Conservation (phyloP, 2,797 vertebrate genomes). For the Sebastiscus albofasciatus region DNA sequence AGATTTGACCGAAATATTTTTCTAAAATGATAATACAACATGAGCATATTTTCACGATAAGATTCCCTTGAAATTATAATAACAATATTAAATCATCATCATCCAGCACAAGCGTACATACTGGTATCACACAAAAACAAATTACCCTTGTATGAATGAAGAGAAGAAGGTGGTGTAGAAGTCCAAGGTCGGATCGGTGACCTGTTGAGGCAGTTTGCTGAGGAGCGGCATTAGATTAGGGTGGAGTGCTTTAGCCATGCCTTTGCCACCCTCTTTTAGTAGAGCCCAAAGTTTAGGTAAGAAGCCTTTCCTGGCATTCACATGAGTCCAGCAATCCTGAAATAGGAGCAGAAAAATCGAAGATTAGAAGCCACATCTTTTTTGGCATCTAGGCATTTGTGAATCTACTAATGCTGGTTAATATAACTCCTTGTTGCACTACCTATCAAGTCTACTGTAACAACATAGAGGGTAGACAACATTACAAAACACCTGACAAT, state of each 20-base stretch:
- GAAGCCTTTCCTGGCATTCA: slow-evolving; percentile 92
- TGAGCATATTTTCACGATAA: background rate
- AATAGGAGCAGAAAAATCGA: background rate
- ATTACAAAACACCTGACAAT: background rate
- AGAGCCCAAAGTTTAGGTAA: slow-evolving; percentile 92
- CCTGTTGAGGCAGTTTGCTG: slow-evolving; percentile 88
- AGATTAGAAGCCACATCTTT: background rate
- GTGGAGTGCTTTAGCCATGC: slow-evolving; percentile 90
- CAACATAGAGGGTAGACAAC: background rate
- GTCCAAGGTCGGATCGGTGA: slow-evolving; percentile 87
- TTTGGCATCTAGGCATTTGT: background rate
- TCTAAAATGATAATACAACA: background rate
- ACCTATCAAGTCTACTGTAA: background rate
- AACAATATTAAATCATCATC: background rate
- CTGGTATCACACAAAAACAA: background rate
- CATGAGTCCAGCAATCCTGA: slow-evolving; percentile 95
- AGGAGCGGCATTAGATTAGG: slow-evolving; percentile 95
- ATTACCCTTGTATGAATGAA: slow-evolving; percentile 89
- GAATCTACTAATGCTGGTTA: background rate
- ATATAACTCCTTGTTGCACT: background rate
- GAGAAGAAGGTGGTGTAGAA: slow-evolving; percentile 91
- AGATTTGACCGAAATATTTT: background rate
- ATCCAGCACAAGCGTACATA: background rate
- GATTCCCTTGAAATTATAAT: background rate
- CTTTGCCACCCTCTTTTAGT: slow-evolving; percentile 91